A percentile compares a stretch with the other conserved stretches of the same genome.
Evolutionary conservation across 2,888 invertebrate genomes (phyloP).

Genomic region (Baronia brevicornis): DNA sequence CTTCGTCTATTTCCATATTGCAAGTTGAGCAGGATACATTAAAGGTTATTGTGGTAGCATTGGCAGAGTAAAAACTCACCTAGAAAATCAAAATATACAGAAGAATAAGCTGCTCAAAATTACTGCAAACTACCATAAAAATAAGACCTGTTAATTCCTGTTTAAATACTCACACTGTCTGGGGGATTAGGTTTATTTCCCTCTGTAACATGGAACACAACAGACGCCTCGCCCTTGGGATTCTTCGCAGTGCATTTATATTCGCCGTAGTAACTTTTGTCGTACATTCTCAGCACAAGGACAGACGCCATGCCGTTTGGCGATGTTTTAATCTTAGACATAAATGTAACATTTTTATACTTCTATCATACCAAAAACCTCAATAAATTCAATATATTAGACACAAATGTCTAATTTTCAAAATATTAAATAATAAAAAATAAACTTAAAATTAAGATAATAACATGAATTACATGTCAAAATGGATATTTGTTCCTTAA

Average conservation of each 20-base stretch:
- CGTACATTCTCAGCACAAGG: constrained; percentile 43
- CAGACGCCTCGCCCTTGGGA: constrained; percentile 41
- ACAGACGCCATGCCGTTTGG: constrained; percentile 47
- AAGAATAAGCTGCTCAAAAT: not conserved
- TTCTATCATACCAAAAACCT: not conserved
- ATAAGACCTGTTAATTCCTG: too few species aligned
- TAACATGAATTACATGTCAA: too few species aligned
- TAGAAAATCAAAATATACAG: constrained; percentile 22
- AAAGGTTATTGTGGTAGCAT: constrained; percentile 40
- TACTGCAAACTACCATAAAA: not conserved
- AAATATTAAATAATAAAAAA: constrained; percentile 1
- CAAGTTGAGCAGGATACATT: constrained; percentile 53
- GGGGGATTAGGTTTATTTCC: constrained; percentile 56
- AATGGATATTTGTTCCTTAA: too few species aligned
- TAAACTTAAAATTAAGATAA: too few species aligned
- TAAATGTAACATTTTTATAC: not conserved
- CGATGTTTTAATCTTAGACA: constrained; percentile 36
- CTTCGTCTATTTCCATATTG: constrained; percentile 31
- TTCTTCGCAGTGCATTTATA: constrained; percentile 57
- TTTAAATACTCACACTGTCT: constrained; percentile 39
- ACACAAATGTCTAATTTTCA: too few species aligned
- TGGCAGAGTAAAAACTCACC: constrained; percentile 32
- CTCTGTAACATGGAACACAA: constrained; percentile 52
- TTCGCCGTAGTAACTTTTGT: constrained; percentile 42
- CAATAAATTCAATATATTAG: too few species aligned